A percentile compares a stretch with the other conserved stretches of the same genome.
These are phyloP conservation scores for Peromyscus californicus DNA, from an alignment of 2,113 vertebrate species.

Conservation along the genomic window DNA sequence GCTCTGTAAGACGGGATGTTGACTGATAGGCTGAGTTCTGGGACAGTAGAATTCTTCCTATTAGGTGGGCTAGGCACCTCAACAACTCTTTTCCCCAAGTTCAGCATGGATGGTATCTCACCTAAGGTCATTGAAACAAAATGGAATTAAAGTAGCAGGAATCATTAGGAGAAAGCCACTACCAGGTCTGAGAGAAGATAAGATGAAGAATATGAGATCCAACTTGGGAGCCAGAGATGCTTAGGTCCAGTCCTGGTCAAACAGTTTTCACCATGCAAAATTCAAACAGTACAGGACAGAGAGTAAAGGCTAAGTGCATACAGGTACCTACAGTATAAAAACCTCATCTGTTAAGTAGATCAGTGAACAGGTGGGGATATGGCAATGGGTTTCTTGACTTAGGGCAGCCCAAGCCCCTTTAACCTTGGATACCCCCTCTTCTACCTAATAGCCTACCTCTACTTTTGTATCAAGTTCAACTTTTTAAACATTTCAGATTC, in stretches of 20 bases:
- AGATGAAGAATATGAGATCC: not conserved
- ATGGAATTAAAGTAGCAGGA: not conserved
- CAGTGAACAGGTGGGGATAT: not conserved
- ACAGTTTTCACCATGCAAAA: not conserved
- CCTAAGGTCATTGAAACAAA: not conserved
- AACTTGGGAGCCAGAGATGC: not conserved
- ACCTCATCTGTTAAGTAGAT: not conserved
- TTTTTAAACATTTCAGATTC: not conserved
- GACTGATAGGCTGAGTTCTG: not conserved
- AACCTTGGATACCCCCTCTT: too few relatives aligned
- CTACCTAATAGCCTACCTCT: too few relatives aligned
- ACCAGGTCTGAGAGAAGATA: not conserved
- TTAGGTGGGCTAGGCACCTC: not conserved
- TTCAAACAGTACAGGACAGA: not conserved
- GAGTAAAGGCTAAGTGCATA: not conserved
- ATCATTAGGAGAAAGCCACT: not conserved
- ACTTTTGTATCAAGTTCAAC: not conserved
- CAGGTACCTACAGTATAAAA: not conserved
- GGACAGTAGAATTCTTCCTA: too few relatives aligned
- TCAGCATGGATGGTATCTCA: not conserved
- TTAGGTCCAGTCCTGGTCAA: accelerated
- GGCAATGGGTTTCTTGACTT: accelerated
- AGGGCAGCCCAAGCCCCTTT: too few relatives aligned
- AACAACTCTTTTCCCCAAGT: accelerated
- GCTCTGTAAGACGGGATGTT: not conserved